Evolutionary conservation across 30 jellyfish, hydroid and myxozoan species (phyloP), one percentile per base, ranked within the genome.

Genomic region (Clytia hemisphaerica): DNA sequence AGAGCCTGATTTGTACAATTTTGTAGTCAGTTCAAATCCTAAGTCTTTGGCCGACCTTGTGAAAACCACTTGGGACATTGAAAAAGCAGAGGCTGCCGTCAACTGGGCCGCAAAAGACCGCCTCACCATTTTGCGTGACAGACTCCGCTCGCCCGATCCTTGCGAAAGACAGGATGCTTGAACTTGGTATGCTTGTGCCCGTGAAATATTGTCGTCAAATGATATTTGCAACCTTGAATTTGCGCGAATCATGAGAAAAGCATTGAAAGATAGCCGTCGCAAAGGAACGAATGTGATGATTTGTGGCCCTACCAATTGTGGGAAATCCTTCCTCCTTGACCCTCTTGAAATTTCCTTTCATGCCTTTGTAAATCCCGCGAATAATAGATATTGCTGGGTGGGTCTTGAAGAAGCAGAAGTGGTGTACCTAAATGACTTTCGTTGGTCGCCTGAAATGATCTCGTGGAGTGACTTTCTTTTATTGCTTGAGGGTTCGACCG

Each of bases 371-470:
- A 61, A 75, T 36, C 87, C 87, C 18, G 87, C 72, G 0, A 75
- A 60, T 36, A 58, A 37, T 12, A 75, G 29, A 3, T 61, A 75
- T 74, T 80, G 81, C 6, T 74, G 87, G 87, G 61, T 61, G 27
- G 82, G 83, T 2, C 44, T 58, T 27, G 87, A 75, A n/a, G 32
- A 35, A 1, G 6, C 67, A 6, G 77, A 31, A 31, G 82, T 71
- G 1, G 37, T 34, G 0, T 58, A 53, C 83, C 61, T 75, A 0
- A 75, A 75, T 61, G 71, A 75, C 58, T 74, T 75, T 37, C 1
- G 87, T 1, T 75, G 82, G 88, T 59, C 81, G 0, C 37, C 82
- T 32, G 88, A 62, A 30, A 2, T 75, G 63, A 75, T 75, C 4
- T 24, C 82, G 1, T 60, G 88, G 74, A 44, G 71, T 1, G 60